Percentiles rank a stretch among this genome's conserved stretches.
Evolutionary conservation across 92 coral and sea anemone genomes (phyloP).

Genomic region (Heliopora coerulea): DNA sequence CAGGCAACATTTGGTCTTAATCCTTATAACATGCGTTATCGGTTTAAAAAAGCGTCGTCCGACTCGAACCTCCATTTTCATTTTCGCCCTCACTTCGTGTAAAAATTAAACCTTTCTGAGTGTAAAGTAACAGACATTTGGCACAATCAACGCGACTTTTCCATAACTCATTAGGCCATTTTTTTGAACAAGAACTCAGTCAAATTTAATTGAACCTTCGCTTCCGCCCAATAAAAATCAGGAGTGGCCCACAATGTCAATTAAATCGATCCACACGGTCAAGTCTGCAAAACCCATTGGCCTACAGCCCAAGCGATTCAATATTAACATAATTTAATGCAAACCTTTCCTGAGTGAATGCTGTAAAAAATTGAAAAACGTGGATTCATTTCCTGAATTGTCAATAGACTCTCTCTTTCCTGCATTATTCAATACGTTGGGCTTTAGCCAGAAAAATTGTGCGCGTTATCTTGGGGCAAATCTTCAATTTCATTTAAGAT

Average conservation of each 20-base stretch:
- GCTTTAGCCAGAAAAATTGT: neutral
- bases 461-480: neutral
- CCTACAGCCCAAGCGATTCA: slow-evolving; percentile 21
- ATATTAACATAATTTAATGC: slow-evolving; percentile 36
- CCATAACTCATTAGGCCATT: no score
- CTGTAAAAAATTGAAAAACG: slow-evolving; percentile 4
- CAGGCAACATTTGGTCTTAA: no score
- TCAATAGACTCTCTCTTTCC: neutral
- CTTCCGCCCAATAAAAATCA: slow-evolving; percentile 22
- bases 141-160: no score
- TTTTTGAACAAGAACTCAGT: slow-evolving; percentile 17
- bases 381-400: neutral
- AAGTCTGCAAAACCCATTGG: slow-evolving; percentile 27
- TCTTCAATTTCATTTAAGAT: slow-evolving; percentile 8
- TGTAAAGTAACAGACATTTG: no score
- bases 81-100: no score
- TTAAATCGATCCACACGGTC: slow-evolving; percentile 25
- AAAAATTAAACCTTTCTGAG: no score
- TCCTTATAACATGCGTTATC: no score
- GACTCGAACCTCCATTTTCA: no score
- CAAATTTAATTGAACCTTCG: slow-evolving; percentile 22
- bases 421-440: slow-evolving; percentile 15
- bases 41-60: no score
- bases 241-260: slow-evolving; percentile 11
- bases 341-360: slow-evolving; percentile 6